Evolutionary conservation across 2,113 vertebrate species (phyloP), one percentile per base, ranked within the genome.

Genomic region (Ciconia maguari): DNA sequence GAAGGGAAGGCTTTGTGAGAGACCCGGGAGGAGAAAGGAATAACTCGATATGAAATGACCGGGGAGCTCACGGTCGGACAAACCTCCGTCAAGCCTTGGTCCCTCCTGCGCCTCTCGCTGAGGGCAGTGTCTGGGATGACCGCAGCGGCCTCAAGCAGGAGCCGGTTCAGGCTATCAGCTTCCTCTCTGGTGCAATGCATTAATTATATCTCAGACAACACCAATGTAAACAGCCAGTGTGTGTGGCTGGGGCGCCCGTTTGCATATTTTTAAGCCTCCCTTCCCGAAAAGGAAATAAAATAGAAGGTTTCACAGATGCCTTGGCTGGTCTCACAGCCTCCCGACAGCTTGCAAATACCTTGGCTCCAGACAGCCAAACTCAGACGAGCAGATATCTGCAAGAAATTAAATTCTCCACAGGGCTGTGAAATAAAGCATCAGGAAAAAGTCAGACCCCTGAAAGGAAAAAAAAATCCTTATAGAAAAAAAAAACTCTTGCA

Each of bases 251-350:
- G 57, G 57, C 6, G 2, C 26, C 69, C 16, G 25, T 19, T 84
- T 26, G 66, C 36, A 46, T 86, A 49, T 58, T 86, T 81, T 62
- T 13, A 68, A 88, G 57, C 57, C 27, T 83, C 24, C 54, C 68
- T 87, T 84, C 95, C 92, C 30, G 81, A 94, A 90, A 94, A 87
- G 95, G 88, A 84, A 96, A 84, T 70, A 52, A 84, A 75, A 76
- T 0, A 20, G 87, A 42, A 61, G 87, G n/a, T 75, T 87, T 87
- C 17, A 14, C 13, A 30, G 41, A 69, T 62, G 87, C 55, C 32
- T 54, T 21, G 72, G 64, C 60, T 44, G 65, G 48, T 68, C 46
- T 55, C 42, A 3, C 41, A 49, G 82, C 83, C 34, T 66, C n/a
- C 48, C 1, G 4, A 32, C 60, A 34, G 58, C n/a, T 70, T 0